Evolutionary conservation across 2,888 invertebrate species (phyloP), one percentile per base, ranked within the genome.

Genomic region (Amphipyra tragopoginis): DNA sequence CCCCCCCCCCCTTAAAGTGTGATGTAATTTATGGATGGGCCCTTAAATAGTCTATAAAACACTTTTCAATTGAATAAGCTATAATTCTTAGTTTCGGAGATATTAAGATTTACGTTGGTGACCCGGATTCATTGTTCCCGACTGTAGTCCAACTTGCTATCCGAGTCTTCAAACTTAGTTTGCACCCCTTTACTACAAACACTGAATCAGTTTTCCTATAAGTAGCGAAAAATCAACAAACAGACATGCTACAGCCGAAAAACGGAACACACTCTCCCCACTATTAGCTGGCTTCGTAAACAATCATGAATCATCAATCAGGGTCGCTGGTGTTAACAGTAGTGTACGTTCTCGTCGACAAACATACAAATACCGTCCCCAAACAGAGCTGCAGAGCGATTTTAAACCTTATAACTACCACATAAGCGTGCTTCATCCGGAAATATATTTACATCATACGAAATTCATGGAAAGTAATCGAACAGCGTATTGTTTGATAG

Each of bases 301-400:
- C 79, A 79, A 67, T 79, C 77, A 79, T 77, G 82, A 77, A 80
- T 75, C 84, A 83, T 81, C 78, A 76, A 83, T 82, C 83, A 82
- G 70, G 62, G 59, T 59, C 72, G 52, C 62, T 55, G 57, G 72
- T 77, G 78, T 77, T 75, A 76, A 79, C 73, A 72, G 58, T 68
- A 63, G 50, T 74, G 47, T 55, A 67, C 55, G 68, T 43, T 62
- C 51, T 21, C 50, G 38, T 43, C 42, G 13, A 62, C 72, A 62
- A 71, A 67, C 52, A 38, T 58, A 54, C 8, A 26, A 5, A 38
- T 13, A 15, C 51, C 44, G 10, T 6, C 38, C 3, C 1, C 5
- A 45, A 72, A 39, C 48, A 34, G 9, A 4, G 15, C 8, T 7
- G 13, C 7, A 14, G 2, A 15, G 15, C 36, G 11, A 72, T 40